These are phyloP conservation scores for Lochmaea capreae DNA, from an alignment of 2,888 invertebrate genomes.

Conservation along the genomic window DNA sequence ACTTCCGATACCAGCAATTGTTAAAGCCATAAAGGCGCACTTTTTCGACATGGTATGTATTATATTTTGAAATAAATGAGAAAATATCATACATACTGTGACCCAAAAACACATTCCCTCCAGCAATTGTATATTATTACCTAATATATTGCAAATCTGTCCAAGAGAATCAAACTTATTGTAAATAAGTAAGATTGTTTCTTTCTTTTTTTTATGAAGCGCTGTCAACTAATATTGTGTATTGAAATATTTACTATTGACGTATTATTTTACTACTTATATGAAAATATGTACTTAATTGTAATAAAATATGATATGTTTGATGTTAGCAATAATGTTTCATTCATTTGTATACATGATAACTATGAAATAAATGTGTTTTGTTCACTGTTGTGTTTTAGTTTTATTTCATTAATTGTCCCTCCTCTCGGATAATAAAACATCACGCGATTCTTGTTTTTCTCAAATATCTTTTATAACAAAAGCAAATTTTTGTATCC, in stretches of 20 bases:
- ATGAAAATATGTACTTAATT: conserved; percentile 63
- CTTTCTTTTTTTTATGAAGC: conserved; percentile 59
- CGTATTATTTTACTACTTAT: conserved; percentile 64
- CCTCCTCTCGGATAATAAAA: too few species aligned
- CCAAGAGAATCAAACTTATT: conserved; percentile 66
- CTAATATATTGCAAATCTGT: conserved; percentile 65
- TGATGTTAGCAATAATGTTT: conserved; percentile 66
- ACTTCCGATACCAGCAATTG: conserved; percentile 61
- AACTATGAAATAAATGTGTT: conserved; percentile 65
- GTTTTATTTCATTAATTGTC: neutral
- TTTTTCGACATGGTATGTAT: conserved; percentile 54
- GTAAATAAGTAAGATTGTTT: conserved; percentile 65
- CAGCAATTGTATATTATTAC: conserved; percentile 65
- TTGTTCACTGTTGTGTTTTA: conserved; percentile 57
- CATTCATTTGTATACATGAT: conserved; percentile 66
- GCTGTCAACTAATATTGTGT: conserved; percentile 60
- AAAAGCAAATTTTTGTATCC: too few species aligned
- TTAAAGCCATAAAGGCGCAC: conserved; percentile 58
- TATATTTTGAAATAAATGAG: conserved; percentile 25
- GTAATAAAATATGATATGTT: conserved; percentile 65
- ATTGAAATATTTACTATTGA: conserved; percentile 60
- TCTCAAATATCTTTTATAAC: too few species aligned
- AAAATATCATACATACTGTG: conserved; percentile 47
- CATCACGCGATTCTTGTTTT: too few species aligned
- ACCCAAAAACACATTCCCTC: conserved; percentile 64